These are phyloP conservation scores for Epizoanthus illoricatus DNA, from an alignment of 92 coral and sea anemone species.

Conservation along the genomic window DNA sequence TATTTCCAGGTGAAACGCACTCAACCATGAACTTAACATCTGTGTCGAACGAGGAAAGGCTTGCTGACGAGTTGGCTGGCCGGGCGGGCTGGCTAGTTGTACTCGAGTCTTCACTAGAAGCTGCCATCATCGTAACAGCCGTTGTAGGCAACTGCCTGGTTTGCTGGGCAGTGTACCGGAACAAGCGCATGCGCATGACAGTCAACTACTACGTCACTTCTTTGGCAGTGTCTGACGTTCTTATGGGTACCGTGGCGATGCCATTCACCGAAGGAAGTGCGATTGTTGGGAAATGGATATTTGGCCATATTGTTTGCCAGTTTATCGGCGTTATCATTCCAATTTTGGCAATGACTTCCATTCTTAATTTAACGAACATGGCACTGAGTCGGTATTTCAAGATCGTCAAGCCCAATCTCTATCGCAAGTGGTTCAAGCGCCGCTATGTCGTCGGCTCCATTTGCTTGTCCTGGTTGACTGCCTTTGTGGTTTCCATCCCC, in stretches of 20 bases:
- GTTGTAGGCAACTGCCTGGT: slow-evolving; percentile 6
- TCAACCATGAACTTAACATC: background rate
- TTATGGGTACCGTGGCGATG: background rate
- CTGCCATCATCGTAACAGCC: background rate
- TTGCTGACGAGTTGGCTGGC: background rate
- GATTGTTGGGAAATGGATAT: slow-evolving; percentile 25
- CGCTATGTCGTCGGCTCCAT: slow-evolving; percentile 36
- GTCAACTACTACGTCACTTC: background rate
- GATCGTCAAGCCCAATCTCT: slow-evolving; percentile 39
- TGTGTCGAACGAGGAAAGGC: background rate
- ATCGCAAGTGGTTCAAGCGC: slow-evolving; percentile 45
- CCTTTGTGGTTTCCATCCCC: slow-evolving; percentile 26
- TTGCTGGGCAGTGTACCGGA: slow-evolving; percentile 10
- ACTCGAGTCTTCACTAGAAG: background rate
- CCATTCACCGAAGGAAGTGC: background rate
- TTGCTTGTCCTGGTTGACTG: slow-evolving; percentile 42
- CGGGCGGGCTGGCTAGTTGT: background rate
- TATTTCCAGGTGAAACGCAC: background rate
- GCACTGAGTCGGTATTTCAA: slow-evolving; percentile 54
- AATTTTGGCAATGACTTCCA: slow-evolving; percentile 44
- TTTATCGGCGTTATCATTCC: slow-evolving; percentile 31
- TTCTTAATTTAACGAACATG: slow-evolving; percentile 36
- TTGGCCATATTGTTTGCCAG: slow-evolving; percentile 35
- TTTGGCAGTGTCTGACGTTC: background rate
- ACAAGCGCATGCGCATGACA: slow-evolving; percentile 4